phyloP scores from a whole-genome alignment of 1,140 invertebrate species.

The Zaprionus lachaisei region DNA sequence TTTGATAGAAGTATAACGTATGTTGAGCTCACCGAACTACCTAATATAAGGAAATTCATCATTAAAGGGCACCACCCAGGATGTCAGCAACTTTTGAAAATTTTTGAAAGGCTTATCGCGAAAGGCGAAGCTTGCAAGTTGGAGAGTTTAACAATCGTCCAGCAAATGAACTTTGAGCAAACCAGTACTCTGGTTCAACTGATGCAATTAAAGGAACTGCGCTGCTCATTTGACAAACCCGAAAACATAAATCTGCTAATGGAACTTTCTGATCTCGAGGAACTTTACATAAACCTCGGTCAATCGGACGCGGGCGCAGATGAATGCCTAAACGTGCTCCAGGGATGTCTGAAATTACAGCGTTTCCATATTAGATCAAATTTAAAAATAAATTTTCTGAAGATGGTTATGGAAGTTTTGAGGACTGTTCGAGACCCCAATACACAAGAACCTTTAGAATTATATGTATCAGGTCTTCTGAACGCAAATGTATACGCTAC shows the following conservation, averaged over 20 bases:
- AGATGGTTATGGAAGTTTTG: conserved; percentile 8
- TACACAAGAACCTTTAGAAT: conserved; percentile 22
- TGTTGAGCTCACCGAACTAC: not conserved
- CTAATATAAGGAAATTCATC: not conserved
- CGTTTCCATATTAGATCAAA: conserved; percentile 25
- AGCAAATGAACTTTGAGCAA: conserved; percentile 7
- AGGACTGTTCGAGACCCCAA: not conserved
- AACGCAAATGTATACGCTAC: conserved; percentile 8
- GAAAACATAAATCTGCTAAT: conserved; percentile 24
- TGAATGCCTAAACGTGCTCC: conserved; percentile 18
- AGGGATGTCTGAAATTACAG: conserved; percentile 8
- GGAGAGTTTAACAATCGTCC: not conserved
- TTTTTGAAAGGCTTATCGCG: conserved; percentile 7
- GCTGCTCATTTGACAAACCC: conserved; percentile 16
- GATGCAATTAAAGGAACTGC: conserved; percentile 6
- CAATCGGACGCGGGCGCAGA: not conserved
- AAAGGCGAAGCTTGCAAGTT: conserved; percentile 3
- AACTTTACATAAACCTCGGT: conserved; percentile 20
- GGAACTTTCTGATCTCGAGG: conserved; percentile 20
- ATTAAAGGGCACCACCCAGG: not conserved
- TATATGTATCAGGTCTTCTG: conserved; percentile 23
- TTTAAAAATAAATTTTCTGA: conserved; percentile 15
- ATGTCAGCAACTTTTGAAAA: not conserved
- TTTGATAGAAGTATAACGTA: not conserved
- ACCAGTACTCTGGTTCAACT: conserved; percentile 17